These are phyloP conservation scores for Terebella lapidaria DNA, from an alignment of 2,888 invertebrate species.

Conservation along the genomic window DNA sequence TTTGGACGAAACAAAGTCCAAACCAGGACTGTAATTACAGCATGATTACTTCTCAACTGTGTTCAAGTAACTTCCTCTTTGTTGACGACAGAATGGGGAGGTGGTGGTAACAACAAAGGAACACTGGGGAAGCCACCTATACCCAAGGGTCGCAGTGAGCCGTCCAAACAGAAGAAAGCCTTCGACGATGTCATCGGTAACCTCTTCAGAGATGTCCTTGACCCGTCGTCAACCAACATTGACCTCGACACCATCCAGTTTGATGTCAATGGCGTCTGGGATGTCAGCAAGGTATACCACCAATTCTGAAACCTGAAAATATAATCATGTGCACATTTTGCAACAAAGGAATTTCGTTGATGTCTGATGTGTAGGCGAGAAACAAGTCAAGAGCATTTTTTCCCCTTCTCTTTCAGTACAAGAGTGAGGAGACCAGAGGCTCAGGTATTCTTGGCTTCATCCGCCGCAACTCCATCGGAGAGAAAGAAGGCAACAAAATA, in stretches of 20 bases:
- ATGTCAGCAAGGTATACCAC: not conserved
- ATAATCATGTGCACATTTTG: no score
- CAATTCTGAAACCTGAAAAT: no score
- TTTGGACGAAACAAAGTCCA: no score
- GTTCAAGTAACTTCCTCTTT: no score
- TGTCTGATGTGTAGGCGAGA: no score
- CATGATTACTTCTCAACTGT: no score
- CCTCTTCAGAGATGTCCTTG: not conserved
- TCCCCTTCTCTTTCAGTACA: not conserved
- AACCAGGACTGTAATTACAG: no score
- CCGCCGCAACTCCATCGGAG: slow-evolving; percentile 18
- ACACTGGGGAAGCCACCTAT: not conserved
- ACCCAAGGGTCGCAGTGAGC: not conserved
- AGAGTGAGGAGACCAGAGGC: slow-evolving; percentile 3
- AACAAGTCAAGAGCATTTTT: no score
- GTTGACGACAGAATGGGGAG: not conserved
- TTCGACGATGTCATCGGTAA: not conserved
- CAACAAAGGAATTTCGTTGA: no score
- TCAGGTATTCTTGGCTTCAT: slow-evolving; percentile 20
- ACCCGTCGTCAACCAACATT: not conserved
- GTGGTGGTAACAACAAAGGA: not conserved
- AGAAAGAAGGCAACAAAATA: slow-evolving; percentile 9
- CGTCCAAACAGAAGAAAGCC: not conserved
- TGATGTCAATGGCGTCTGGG: not conserved
- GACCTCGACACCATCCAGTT: not conserved